A percentile compares a stretch with the other conserved stretches of the same genome.
phyloP scores from a whole-genome alignment of 2,888 invertebrate species.

The Amblyjoppa fuscipennis region DNA sequence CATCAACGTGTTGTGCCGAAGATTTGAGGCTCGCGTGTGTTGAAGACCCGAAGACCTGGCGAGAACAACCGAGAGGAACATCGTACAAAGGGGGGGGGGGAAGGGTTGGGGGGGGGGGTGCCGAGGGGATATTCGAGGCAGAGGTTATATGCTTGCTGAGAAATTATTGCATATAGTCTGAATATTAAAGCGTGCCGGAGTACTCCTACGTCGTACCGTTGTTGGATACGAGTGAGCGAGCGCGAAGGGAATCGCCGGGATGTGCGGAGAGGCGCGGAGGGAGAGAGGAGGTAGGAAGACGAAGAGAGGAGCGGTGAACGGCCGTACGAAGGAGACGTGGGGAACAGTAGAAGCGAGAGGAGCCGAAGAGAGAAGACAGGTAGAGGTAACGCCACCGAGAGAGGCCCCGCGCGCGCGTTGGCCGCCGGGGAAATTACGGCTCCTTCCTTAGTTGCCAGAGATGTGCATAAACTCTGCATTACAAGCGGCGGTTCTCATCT shows the following conservation, averaged over 20 bases:
- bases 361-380: slow-evolving; percentile 76
- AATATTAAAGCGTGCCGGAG: slow-evolving; percentile 84
- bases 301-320: slow-evolving; percentile 66
- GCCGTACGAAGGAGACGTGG: slow-evolving; percentile 55
- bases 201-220: slow-evolving; percentile 69
- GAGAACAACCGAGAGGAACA: slow-evolving; percentile 44
- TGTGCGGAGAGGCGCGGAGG: slow-evolving; percentile 15
- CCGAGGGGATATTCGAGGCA: slow-evolving; percentile 53
- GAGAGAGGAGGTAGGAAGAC: slow-evolving; percentile 60
- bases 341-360: slow-evolving; percentile 72
- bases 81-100: slow-evolving; percentile 36
- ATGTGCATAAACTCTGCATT: slow-evolving; percentile 85
- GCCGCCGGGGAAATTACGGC: slow-evolving; percentile 85
- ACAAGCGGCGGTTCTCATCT: slow-evolving; percentile 81
- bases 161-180: slow-evolving; percentile 85
- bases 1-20: slow-evolving; percentile 26
- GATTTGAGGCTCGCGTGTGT: slow-evolving; percentile 39
- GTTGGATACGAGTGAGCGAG: slow-evolving; percentile 3
- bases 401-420: slow-evolving; percentile 75
- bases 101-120: slow-evolving; percentile 49
- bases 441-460: slow-evolving; percentile 82
- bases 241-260: slow-evolving; percentile 13
- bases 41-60: slow-evolving; percentile 32
- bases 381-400: slow-evolving; percentile 83
- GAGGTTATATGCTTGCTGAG: slow-evolving; percentile 81